Percentiles rank a stretch among this genome's conserved stretches.
These are phyloP conservation scores for Bolborhynchus lineola DNA, from an alignment of 2,113 vertebrate genomes.

Conservation along the genomic window DNA sequence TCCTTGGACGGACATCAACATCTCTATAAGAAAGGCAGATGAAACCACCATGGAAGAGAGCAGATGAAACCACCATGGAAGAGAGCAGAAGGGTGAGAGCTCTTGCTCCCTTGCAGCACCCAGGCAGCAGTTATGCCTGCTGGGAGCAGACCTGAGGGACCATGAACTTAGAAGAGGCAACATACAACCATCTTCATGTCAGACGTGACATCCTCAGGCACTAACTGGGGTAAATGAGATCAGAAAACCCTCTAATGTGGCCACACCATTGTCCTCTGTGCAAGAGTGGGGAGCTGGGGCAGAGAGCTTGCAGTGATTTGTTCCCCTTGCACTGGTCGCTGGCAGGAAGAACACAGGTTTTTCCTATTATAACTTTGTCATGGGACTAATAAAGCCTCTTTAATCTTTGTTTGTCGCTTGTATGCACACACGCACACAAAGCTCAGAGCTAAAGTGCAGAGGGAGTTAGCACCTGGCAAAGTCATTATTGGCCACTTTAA, in stretches of 20 bases:
- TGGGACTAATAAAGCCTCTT: slow-evolving; percentile 44
- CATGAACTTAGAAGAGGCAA: background rate
- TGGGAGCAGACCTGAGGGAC: background rate
- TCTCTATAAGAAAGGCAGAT: background rate
- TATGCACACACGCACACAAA: background rate
- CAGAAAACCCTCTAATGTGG: background rate
- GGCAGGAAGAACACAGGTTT: slow-evolving; percentile 26
- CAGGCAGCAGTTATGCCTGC: background rate
- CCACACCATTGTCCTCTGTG: rapidly evolving
- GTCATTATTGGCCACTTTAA: background rate
- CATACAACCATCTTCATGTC: background rate
- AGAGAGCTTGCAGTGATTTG: background rate
- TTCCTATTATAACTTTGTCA: slow-evolving; percentile 10
- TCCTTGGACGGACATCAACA: background rate
- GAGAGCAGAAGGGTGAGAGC: background rate
- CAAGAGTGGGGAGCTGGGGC: background rate
- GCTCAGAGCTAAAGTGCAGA: background rate
- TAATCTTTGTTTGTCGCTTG: background rate
- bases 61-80: background rate
- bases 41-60: background rate
- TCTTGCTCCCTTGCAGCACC: background rate
- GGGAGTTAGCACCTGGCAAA: slow-evolving; percentile 31
- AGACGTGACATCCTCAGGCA: rapidly evolving
- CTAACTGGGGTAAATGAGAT: background rate
- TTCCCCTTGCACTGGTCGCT: background rate